Percentiles rank a stretch among this genome's conserved stretches.
These are phyloP conservation scores for Oryzias melastigma DNA, from an alignment of 2,113 vertebrate genomes.

Conservation along the genomic window DNA sequence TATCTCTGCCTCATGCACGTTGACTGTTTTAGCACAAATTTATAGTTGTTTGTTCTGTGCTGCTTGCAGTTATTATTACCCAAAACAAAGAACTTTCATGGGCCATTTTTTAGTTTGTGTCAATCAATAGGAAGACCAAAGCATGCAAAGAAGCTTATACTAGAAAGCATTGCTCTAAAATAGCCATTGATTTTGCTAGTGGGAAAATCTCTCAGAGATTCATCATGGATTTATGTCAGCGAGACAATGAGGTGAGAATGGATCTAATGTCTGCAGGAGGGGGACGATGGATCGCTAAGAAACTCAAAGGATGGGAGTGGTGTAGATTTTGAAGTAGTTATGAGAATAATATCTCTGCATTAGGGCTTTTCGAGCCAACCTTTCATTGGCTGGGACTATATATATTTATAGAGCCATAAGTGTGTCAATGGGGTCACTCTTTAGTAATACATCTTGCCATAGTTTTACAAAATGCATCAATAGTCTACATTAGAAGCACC, in stretches of 20 bases:
- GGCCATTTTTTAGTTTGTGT: not conserved
- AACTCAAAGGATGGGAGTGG: conserved; percentile 43
- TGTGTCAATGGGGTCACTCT: conserved; percentile 10
- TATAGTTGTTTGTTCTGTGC: not conserved
- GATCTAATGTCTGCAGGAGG: conserved; percentile 51
- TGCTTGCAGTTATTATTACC: not conserved
- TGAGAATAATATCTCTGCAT: conserved; percentile 57
- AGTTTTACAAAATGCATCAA: conserved; percentile 21
- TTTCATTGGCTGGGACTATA: conserved; percentile 12
- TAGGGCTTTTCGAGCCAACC: conserved; percentile 17
- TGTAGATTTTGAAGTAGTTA: conserved; percentile 58
- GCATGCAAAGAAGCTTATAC: conserved; percentile 23
- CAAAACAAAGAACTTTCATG: not conserved
- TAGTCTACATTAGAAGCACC: conserved; percentile 45
- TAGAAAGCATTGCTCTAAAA: conserved; percentile 56
- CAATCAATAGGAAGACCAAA: not conserved
- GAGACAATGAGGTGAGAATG: conserved; percentile 29
- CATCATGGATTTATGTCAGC: conserved; percentile 46
- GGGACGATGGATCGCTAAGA: conserved; percentile 43
- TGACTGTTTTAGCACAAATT: not conserved
- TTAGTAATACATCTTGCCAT: conserved; percentile 1
- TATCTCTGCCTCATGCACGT: too few species aligned
- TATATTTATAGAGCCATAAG: not conserved
- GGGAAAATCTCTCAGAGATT: conserved; percentile 59
- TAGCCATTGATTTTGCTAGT: conserved; percentile 70